A percentile compares a stretch with the other conserved stretches of the same genome.
These are phyloP conservation scores for Podotricha telesiphe DNA, from an alignment of 2,888 invertebrate species.

Conservation along the genomic window DNA sequence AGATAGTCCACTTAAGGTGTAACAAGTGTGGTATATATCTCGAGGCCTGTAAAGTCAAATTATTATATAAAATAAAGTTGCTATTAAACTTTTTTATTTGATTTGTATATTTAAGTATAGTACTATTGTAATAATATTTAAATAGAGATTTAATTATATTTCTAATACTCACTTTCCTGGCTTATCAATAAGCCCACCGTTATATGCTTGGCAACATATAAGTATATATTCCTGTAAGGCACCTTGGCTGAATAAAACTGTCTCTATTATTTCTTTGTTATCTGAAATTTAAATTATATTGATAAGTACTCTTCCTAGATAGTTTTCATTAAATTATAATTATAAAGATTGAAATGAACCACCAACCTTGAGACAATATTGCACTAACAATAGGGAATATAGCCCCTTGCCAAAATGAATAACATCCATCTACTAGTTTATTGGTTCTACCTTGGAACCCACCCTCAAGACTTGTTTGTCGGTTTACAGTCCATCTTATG, in stretches of 20 bases:
- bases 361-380: slow-evolving; percentile 83
- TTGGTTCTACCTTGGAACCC: slow-evolving; percentile 99
- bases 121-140: no score
- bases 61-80: not conserved
- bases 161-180: slow-evolving; percentile 92
- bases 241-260: slow-evolving; percentile 91
- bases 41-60: slow-evolving; percentile 84
- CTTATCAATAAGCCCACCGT: slow-evolving; percentile 97
- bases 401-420: slow-evolving; percentile 99
- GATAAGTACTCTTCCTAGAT: not conserved
- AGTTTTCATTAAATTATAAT: not conserved
- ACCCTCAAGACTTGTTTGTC: slow-evolving; percentile 97
- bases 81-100: not conserved
- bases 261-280: slow-evolving; percentile 72
- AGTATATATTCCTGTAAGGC: slow-evolving; percentile 98
- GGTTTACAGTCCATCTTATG: slow-evolving; percentile 93
- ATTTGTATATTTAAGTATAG: not conserved
- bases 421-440: slow-evolving; percentile 99
- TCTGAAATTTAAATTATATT: slow-evolving; percentile 59
- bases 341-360: not conserved
- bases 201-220: slow-evolving; percentile 93
- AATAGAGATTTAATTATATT: not conserved
- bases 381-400: slow-evolving; percentile 94
- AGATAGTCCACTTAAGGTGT: slow-evolving; percentile 96
- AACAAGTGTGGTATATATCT: slow-evolving; percentile 99